Evolutionary conservation across 2,888 invertebrate species (phyloP), one percentile per base, ranked within the genome.

Genomic region (Drosophila sordidula): DNA sequence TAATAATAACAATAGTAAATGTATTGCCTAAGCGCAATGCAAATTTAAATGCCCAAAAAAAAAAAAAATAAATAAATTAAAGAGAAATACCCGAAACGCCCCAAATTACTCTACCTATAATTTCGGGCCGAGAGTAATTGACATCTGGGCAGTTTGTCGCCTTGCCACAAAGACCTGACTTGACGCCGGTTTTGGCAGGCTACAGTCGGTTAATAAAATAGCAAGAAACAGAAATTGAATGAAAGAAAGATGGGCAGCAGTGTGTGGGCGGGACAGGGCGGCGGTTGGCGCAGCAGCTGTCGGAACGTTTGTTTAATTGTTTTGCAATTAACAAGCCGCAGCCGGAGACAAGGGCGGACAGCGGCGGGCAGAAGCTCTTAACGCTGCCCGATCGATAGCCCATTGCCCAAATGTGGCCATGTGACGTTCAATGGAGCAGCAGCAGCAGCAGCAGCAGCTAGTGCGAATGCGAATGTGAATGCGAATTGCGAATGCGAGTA

Each of bases 331-430:
- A 74, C 44, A 32, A 51, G 34, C 45, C 11, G 25, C 4, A 29
- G 44, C 16, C 25, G n/a, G 16, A 8, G 36, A 25, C 16, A 51
- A 34, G 22, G 14, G 52, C 56, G 38, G 18, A 9, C 22, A 18
- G 18, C 18, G 18, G 18, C 18, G 18, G 18, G 18, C 18, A 18
- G 18, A 18, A 18, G 18, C 18, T 32, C 5, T 9, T 16, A 14
- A 32, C 18, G 18, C 26, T 41, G 8, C 14, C 38, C 51, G 18
- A 52, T 51, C 65, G 41, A 57, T 54, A 55, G 61, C 63, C 49
- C 44, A 50, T 61, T 59, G 54, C 38, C 59, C 64, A 61, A 77
- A 76, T 52, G 51, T 39, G 80, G 77, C 57, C 77, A 70, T 67
- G 65, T 80, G 80, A 80, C 80, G 71, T 50, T 55, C 50, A 58